A percentile compares a stretch with the other conserved stretches of the same genome.
Evolutionary conservation across 2,888 invertebrate species (phyloP).

Genomic region (Antheraea assamensis): DNA sequence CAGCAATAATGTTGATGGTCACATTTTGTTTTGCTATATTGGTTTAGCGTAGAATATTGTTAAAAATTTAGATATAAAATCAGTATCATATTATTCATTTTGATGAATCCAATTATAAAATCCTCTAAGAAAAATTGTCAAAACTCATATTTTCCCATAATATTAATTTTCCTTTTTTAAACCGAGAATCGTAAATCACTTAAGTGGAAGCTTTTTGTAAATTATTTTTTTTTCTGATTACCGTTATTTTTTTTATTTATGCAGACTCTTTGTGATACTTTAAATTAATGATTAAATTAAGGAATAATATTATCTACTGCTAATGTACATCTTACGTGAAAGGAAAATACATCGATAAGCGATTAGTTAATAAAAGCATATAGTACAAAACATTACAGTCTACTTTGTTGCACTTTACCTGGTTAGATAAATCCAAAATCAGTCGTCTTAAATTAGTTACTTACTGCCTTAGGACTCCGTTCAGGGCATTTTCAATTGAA

Average conservation of each 20-base stretch:
- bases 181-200: neutral
- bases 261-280: neutral
- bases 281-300: neutral
- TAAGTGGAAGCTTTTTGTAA: conserved; percentile 31
- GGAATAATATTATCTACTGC: neutral
- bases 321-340: neutral
- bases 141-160: neutral
- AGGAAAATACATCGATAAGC: too few species aligned
- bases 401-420: too few species aligned
- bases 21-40: neutral
- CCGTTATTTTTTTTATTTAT: too few species aligned
- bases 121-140: neutral
- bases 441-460: too few species aligned
- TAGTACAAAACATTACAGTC: too few species aligned
- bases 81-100: too few species aligned
- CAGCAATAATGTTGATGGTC: conserved; percentile 22
- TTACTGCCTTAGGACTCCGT: too few species aligned
- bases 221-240: neutral
- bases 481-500: too few species aligned
- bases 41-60: too few species aligned
- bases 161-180: neutral
- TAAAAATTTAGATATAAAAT: too few species aligned
- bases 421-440: too few species aligned
- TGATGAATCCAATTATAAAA: neutral
- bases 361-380: too few species aligned